A percentile compares a stretch with the other conserved stretches of the same genome.
Evolutionary conservation across 2,113 vertebrate genomes (phyloP).

Genomic region (Struthio camelus): DNA sequence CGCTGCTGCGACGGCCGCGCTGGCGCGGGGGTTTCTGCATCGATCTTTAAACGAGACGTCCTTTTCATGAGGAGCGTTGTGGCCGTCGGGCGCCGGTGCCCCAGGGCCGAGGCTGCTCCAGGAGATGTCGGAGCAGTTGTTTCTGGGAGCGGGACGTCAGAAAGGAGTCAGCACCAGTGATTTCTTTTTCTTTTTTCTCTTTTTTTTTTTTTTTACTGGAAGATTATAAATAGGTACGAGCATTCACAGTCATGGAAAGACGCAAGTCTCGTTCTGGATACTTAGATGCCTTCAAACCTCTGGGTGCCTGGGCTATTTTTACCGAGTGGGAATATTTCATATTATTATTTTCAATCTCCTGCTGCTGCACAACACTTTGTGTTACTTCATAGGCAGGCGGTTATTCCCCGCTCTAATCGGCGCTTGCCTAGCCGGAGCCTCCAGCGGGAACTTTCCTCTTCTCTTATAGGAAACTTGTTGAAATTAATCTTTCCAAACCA

Average conservation of each 20-base stretch:
- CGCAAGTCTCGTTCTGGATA: not conserved
- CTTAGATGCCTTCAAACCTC: not conserved
- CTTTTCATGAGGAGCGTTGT: not conserved
- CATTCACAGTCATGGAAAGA: not conserved
- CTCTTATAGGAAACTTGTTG: not conserved
- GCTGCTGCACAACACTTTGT: not conserved
- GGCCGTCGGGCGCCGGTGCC: fast-evolving
- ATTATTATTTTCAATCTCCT: not conserved
- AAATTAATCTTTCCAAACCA: not conserved
- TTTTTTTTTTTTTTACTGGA: not conserved
- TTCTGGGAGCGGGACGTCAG: not conserved
- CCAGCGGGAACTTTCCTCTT: conserved; percentile 12
- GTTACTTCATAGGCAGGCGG: not conserved
- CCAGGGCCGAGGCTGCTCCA: not conserved
- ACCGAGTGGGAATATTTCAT: not conserved
- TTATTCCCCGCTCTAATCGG: conserved; percentile 26
- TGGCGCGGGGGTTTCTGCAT: fast-evolving
- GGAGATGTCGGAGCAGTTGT: not conserved
- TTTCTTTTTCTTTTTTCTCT: no score
- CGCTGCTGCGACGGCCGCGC: fast-evolving
- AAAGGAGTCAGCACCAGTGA: not conserved
- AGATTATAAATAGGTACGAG: not conserved
- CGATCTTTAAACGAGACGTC: not conserved
- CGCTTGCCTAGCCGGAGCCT: not conserved
- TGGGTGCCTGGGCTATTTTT: not conserved